Evolutionary conservation across 1,140 invertebrate species (phyloP), one percentile per base, ranked within the genome.

Genomic region (Orchesella cincta): DNA sequence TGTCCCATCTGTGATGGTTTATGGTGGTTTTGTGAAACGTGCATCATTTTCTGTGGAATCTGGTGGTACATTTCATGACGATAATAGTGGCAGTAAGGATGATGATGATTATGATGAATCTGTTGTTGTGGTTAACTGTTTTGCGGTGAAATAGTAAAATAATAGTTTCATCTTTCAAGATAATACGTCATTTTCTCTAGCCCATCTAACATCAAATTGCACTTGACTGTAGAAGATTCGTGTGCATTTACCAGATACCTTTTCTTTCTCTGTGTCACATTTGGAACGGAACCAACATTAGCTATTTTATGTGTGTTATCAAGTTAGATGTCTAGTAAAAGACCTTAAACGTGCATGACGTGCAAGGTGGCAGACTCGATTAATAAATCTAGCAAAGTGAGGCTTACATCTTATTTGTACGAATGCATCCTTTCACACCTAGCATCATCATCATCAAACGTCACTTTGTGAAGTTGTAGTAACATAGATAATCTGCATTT

Each of bases 71-170:
- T 57, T 18, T 57, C 12, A 23, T 57, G 52, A 57, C 52, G 14
- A 57, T 57, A n/a, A 57, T 26, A 5, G 5, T 57, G 52, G 23
- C 18, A 46, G 33, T 67, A 31, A 67, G 2, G 29, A 29, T 67
- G 62, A 67, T 67, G 62, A 33, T 67, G 31, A 67, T 67, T 26
- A 67, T 31, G 62, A 67, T 67, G 62, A 67, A 67, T 67, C 62
- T 67, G 62, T 67, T 33, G 23, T 67, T 33, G 62, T 31, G 62
- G 62, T 67, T 67, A 67, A 67, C 62, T 67, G 62, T 57, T 67
- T 67, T 67, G 62, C 31, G 62, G 62, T 67, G 62, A 67, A 67
- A 67, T 67, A 5, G 62, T 67, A 67, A 67, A 67, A 67, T 67
- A 67, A 67, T 67, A 33, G 31, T 29, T 29, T 29, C 8, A 67